phyloP scores from a whole-genome alignment of 2,888 invertebrate species.

The Agelastica alni region DNA sequence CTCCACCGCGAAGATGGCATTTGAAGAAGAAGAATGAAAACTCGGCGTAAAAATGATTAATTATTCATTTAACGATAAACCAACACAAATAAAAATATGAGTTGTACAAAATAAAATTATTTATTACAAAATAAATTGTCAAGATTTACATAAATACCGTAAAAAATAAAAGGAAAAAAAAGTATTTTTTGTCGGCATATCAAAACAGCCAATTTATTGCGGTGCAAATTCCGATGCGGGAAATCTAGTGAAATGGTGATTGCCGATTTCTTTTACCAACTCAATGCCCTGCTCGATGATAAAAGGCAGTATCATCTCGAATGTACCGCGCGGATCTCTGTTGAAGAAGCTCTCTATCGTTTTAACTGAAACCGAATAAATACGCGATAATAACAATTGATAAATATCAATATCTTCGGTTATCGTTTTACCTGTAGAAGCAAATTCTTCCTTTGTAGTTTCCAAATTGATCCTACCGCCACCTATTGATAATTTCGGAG shows the following conservation, averaged over 20 bases:
- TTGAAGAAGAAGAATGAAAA: too few species aligned
- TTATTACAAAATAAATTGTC: too few species aligned
- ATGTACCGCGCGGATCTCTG: neutral
- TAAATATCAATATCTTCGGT: too few species aligned
- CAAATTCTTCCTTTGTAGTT: neutral
- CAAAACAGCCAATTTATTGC: too few species aligned
- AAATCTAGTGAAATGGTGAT: neutral
- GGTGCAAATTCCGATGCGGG: neutral
- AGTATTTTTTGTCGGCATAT: too few species aligned
- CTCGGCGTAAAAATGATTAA: too few species aligned
- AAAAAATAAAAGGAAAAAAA: too few species aligned
- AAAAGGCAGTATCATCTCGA: neutral
- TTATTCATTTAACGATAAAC: too few species aligned
- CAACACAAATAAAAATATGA: too few species aligned
- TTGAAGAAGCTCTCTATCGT: neutral
- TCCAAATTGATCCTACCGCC: neutral
- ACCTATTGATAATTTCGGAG: neutral
- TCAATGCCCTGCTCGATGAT: neutral
- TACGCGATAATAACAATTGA: neutral
- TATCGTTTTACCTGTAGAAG: neutral
- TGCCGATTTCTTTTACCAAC: neutral
- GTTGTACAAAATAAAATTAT: too few species aligned
- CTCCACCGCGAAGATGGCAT: too few species aligned
- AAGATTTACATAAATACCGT: too few species aligned
- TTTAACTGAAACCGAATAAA: conserved; percentile 2